Conservation (phyloP, 2,113 vertebrate species). For the Coreoperca whiteheadi region DNA sequence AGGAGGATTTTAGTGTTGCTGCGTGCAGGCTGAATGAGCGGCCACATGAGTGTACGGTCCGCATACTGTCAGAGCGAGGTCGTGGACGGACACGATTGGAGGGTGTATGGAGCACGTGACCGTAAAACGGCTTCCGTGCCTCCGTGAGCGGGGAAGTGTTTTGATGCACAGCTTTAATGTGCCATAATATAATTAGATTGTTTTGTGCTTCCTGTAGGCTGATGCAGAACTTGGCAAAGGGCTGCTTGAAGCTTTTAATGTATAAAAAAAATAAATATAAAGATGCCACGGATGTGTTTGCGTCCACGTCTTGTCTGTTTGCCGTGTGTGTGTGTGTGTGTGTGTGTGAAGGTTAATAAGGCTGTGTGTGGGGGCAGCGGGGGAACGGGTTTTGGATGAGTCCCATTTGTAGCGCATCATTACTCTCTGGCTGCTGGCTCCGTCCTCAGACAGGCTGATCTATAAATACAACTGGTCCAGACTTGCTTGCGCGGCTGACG, state of each 20-base stretch:
- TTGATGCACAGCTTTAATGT: conserved; percentile 11
- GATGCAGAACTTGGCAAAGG: conserved; percentile 35
- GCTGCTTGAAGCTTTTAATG: conserved; percentile 7
- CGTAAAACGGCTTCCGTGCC: not conserved
- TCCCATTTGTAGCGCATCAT: conserved; percentile 72
- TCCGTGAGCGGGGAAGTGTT: not conserved
- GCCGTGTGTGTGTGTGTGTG: conserved; percentile 18
- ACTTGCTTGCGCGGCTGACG: conserved; percentile 25
- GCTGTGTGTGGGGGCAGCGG: conserved; percentile 33
- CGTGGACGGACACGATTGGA: not conserved
- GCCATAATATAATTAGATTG: not conserved
- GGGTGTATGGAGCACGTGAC: not conserved
- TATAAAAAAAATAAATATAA: conserved; percentile 19
- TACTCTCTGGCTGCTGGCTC: conserved; percentile 61
- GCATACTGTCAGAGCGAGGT: not conserved
- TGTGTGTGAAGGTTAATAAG: conserved; percentile 44
- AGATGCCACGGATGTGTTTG: not conserved
- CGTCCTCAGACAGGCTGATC: conserved; percentile 57
- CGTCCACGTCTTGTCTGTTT: not conserved
- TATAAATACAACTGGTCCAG: conserved; percentile 62
- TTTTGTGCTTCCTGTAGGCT: not conserved
- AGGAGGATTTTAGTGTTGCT: not conserved
- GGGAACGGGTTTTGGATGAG: conserved; percentile 70
- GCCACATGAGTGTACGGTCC: not conserved
- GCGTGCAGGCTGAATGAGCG: not conserved